These are phyloP conservation scores for Bombylius major DNA, from an alignment of 2,888 invertebrate species.

Conservation along the genomic window DNA sequence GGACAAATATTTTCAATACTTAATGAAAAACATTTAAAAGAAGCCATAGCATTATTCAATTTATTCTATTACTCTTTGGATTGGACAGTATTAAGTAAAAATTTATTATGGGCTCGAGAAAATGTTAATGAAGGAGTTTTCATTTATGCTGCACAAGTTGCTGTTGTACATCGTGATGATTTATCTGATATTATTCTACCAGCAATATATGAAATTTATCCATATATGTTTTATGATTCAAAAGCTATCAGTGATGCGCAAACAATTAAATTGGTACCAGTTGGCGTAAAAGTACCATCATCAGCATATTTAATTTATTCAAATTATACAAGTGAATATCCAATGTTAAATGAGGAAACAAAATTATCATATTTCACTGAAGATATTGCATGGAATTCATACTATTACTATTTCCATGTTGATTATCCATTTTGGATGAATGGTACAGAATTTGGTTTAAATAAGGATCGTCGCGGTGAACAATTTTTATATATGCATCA, in stretches of 20 bases:
- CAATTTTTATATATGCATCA: conserved; percentile 51
- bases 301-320: background rate
- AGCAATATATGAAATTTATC: conserved; percentile 63
- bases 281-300: background rate
- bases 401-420: conserved; percentile 49
- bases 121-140: conserved; percentile 63
- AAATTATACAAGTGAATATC: conserved; percentile 43
- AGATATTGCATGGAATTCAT: conserved; percentile 53
- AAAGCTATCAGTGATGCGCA: conserved; percentile 56
- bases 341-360: conserved; percentile 41
- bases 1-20: conserved; percentile 40
- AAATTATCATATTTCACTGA: conserved; percentile 57
- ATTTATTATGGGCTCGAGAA: conserved; percentile 48
- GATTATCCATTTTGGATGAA: conserved; percentile 53
- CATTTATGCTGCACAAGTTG: conserved; percentile 53
- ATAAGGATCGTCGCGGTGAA: conserved; percentile 50
- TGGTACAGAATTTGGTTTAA: conserved; percentile 40
- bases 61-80: conserved; percentile 47
- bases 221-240: conserved; percentile 60
- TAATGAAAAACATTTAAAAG: conserved; percentile 39
- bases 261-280: background rate
- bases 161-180: conserved; percentile 54
- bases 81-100: conserved; percentile 47
- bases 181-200: conserved; percentile 54
- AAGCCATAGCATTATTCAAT: conserved; percentile 44